Conservation (phyloP, 2,113 vertebrate species). For the Gracilinanus agilis region DNA sequence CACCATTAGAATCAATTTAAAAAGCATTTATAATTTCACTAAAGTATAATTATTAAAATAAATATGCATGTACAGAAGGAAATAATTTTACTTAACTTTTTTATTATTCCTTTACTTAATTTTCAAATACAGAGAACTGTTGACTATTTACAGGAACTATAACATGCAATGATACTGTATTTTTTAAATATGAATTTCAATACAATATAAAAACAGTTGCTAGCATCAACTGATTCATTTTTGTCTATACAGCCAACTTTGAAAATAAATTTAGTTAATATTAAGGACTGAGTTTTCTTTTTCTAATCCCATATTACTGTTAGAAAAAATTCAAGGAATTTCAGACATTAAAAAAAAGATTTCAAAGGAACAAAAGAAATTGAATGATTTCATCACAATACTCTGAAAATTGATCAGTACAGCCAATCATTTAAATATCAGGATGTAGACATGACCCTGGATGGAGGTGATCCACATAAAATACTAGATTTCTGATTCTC, state of each 20-base stretch:
- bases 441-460: conserved; percentile 14
- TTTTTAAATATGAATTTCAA: conserved; percentile 30
- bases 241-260: background rate
- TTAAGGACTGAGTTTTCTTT: background rate
- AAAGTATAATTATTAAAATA: background rate
- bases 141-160: background rate
- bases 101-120: conserved; percentile 15
- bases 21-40: conserved; percentile 35
- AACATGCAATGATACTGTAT: background rate
- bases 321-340: background rate
- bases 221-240: too few relatives aligned
- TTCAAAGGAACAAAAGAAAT: background rate
- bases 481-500: conserved; percentile 6
- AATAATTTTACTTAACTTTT: conserved; percentile 2
- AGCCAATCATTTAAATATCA: conserved; percentile 15
- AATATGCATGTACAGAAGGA: background rate
- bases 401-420: conserved; percentile 35
- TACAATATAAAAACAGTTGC: conserved; percentile 22
- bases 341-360: background rate
- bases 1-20: conserved; percentile 35
- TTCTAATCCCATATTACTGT: background rate
- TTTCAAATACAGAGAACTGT: conserved; percentile 12
- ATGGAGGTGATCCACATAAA: background rate
- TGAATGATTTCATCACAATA: conserved; percentile 10
- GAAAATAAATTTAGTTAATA: background rate